Conservation (phyloP, 2,888 invertebrate genomes). For the Mythimna impura region DNA sequence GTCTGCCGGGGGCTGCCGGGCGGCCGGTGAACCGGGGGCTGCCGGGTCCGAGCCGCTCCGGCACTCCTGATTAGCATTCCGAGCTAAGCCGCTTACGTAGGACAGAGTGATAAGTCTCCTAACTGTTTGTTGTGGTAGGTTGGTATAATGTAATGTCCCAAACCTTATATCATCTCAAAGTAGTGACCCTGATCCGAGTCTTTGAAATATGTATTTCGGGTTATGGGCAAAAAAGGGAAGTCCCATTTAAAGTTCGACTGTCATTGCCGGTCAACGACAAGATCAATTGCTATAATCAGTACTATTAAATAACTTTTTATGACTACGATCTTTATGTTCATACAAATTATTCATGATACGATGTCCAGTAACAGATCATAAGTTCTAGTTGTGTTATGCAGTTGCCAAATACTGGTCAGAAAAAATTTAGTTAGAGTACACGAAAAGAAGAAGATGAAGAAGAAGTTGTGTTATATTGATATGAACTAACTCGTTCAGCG, state of each 20-base stretch:
- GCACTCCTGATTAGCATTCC: constrained; percentile 55
- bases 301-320: neutral
- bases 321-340: neutral
- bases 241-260: neutral
- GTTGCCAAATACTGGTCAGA: no score
- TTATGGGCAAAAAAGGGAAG: constrained; percentile 10
- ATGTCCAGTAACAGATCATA: neutral
- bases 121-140: constrained; percentile 49
- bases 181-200: constrained; percentile 10
- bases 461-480: constrained; percentile 3
- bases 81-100: constrained; percentile 56
- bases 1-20: constrained; percentile 11
- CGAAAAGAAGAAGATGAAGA: no score
- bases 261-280: no score
- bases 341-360: neutral
- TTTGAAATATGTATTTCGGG: constrained; percentile 1
- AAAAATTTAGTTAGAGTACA: no score
- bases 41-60: constrained; percentile 24
- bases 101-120: constrained; percentile 43
- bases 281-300: neutral
- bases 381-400: neutral
- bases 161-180: constrained; percentile 11
- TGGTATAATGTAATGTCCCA: constrained; percentile 29
- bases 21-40: constrained; percentile 2
- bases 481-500: neutral